phyloP scores from a whole-genome alignment of 2,888 invertebrate species.

The Diarsia mendica region DNA sequence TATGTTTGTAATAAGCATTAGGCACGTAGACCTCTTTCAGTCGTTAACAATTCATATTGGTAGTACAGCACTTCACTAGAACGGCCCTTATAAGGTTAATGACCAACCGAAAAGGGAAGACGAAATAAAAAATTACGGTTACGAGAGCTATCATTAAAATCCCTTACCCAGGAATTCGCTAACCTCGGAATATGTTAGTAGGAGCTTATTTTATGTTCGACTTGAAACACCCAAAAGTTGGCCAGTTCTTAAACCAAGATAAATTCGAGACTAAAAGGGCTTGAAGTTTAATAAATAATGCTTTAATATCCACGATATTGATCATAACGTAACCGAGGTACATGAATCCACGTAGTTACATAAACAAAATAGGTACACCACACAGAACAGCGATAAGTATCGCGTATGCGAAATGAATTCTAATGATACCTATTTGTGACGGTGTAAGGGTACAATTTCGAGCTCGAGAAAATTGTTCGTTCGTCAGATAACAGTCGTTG shows the following conservation, averaged over 20 bases:
- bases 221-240: conserved; percentile 55
- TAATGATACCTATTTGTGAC: conserved; percentile 72
- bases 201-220: conserved; percentile 63
- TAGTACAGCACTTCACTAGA: conserved; percentile 53
- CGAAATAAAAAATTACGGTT: conserved; percentile 69
- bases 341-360: conserved; percentile 68
- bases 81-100: conserved; percentile 63
- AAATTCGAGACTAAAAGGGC: conserved; percentile 52
- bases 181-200: conserved; percentile 66
- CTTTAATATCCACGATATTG: conserved; percentile 64
- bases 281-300: conserved; percentile 61
- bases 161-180: conserved; percentile 64
- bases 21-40: conserved; percentile 25
- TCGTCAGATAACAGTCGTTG: conserved; percentile 80
- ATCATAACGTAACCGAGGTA: conserved; percentile 63
- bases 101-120: conserved; percentile 64
- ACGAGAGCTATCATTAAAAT: conserved; percentile 69
- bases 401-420: conserved; percentile 76
- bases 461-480: conserved; percentile 70
- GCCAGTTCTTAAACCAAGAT: conserved; percentile 59
- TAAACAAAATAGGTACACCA: conserved; percentile 67
- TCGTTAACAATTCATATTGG: conserved; percentile 58
- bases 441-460: conserved; percentile 68
- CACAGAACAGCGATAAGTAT: conserved; percentile 71
- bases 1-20: conserved; percentile 24